Base-by-base conservation (phyloP, 2,113 vertebrate species). In the Hyperopisus bebe region DNA sequence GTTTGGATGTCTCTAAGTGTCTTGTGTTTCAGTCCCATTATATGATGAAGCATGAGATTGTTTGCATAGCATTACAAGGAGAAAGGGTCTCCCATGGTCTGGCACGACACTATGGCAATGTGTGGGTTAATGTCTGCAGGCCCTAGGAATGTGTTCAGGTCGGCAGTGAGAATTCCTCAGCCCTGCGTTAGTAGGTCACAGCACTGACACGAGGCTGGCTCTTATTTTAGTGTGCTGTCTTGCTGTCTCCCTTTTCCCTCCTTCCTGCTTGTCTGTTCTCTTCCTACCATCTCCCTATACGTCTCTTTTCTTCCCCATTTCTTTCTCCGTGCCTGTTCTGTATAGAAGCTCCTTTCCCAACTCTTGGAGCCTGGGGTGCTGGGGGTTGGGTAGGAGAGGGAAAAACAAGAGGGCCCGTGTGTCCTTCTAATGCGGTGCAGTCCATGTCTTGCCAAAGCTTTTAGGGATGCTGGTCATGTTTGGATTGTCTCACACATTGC, bases 111-210 rank as follows among this genome's bases (percentile, higher is more conserved):
- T 90, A 91, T 91, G 93, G 94, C 88, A 51, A 91, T 87, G 92
- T 94, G 93, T 92, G 95, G 94, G 94, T 96, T 95, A 95, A 95
- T 92, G 93, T 94, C 93, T 95, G 92, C 94, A 93, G 93, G 93
- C 93, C 90, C 91, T 88, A 94, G 94, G 94, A 95, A 95, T 95
- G 94, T 93, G 94, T 95, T 94, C 91, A 91, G 95, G 93, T 95
- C 93, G 93, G 94, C 93, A 94, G 92, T 91, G 92, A 96, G 93
- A 94, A 95, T 95, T 96, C 95, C 94, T 95, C 93, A 93, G 92
- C 93, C 93, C 90, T 93, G 92, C 93, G 94, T 95, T 96, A 95
- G 94, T 95, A 95, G 94, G 94, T 95, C 95, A 94, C 91, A 91
- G 91, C 82, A 19, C 94, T 90, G 89, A 58, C 89, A 86, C 48